Evolutionary conservation across 2,113 vertebrate genomes (phyloP).

Genomic region (Sander lucioperca): DNA sequence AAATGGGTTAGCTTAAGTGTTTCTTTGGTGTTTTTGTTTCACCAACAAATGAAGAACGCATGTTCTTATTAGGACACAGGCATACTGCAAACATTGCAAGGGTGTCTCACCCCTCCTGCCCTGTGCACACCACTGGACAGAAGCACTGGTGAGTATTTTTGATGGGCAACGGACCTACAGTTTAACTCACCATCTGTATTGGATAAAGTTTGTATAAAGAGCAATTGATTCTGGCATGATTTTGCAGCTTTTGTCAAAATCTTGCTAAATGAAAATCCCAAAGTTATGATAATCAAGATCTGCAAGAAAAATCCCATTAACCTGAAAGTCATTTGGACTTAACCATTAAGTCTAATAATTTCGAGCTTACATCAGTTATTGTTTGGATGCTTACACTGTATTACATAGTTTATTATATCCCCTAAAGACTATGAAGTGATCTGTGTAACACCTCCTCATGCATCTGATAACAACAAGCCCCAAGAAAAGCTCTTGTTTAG

Average conservation of each 20-base stretch:
- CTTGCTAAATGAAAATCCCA: conserved; percentile 17
- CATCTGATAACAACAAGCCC: conserved; percentile 45
- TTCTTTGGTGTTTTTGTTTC: neutral
- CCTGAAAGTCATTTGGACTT: conserved; percentile 26
- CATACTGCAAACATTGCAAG: too few species aligned
- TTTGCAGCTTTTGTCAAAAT: conserved; percentile 30
- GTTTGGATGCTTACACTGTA: conserved; percentile 23
- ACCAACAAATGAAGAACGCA: neutral
- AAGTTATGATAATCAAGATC: conserved; percentile 18
- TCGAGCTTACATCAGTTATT: conserved; percentile 10
- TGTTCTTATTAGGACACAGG: neutral
- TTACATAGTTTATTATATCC: conserved; percentile 7
- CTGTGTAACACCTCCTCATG: conserved; percentile 23
- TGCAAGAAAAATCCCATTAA: conserved; percentile 13
- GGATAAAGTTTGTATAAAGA: neutral
- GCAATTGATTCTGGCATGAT: conserved; percentile 18
- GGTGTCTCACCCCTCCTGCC: too few species aligned
- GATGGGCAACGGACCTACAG: neutral
- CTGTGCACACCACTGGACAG: neutral
- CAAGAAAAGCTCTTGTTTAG: conserved; percentile 35
- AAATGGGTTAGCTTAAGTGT: neutral
- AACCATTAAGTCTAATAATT: conserved; percentile 22
- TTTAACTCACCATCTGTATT: conserved; percentile 31
- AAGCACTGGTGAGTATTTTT: conserved; percentile 1
- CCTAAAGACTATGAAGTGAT: conserved; percentile 18